Conservation (phyloP, 2,113 vertebrate genomes). For the Cyanoliseus patagonus region DNA sequence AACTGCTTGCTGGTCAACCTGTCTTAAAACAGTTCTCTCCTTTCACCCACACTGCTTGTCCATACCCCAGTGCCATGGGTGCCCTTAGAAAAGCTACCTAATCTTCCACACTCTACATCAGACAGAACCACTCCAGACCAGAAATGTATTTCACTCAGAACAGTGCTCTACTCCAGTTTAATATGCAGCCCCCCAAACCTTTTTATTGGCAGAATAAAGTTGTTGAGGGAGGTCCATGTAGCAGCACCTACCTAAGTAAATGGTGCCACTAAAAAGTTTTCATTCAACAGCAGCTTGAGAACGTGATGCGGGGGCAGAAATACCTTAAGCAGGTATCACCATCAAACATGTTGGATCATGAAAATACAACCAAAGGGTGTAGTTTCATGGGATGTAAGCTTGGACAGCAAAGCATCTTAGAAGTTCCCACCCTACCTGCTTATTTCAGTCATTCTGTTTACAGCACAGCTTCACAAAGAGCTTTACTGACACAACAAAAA, state of each 20-base stretch:
- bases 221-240: not conserved
- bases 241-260: not conserved
- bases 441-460: not conserved
- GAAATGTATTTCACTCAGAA: not conserved
- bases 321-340: not conserved
- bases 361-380: conserved; percentile 30
- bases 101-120: not conserved
- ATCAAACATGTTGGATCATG: conserved; percentile 25
- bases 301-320: not conserved
- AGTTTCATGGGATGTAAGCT: not conserved
- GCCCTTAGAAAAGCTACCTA: not conserved
- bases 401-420: conserved; percentile 13
- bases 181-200: not conserved
- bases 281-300: not conserved
- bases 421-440: conserved; percentile 19
- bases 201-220: fast-evolving
- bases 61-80: fast-evolving
- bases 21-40: not conserved
- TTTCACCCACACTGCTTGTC: not conserved
- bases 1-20: not conserved
- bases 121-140: not conserved
- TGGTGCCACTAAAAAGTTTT: not conserved
- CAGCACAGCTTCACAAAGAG: not conserved
- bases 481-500: conserved; percentile 48
- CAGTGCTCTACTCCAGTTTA: not conserved